phyloP scores from a whole-genome alignment of 2,797 vertebrate species.

The Lacerta agilis region DNA sequence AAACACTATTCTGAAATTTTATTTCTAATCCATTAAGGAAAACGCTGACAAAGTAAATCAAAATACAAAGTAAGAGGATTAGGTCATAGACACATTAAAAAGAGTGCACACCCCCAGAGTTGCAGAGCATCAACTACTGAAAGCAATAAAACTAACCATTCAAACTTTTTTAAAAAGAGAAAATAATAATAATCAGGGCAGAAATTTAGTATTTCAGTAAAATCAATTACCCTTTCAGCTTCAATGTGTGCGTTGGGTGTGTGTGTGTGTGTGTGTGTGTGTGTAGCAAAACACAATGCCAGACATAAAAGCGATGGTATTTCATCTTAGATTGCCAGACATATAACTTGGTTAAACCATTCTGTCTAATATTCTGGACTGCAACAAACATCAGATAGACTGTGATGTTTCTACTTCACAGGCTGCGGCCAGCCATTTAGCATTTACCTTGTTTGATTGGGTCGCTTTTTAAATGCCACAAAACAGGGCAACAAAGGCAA shows the following conservation, averaged over 20 bases:
- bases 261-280: slow-evolving; percentile 34
- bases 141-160: slow-evolving; percentile 60
- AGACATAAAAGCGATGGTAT: slow-evolving; percentile 74
- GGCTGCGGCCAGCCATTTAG: slow-evolving; percentile 76
- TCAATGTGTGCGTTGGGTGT: slow-evolving; percentile 40
- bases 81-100: slow-evolving; percentile 56
- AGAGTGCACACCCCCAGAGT: slow-evolving; percentile 60
- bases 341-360: slow-evolving; percentile 74
- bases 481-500: slow-evolving; percentile 91
- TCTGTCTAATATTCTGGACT: slow-evolving; percentile 62
- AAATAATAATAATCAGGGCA: slow-evolving; percentile 58
- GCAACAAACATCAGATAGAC: slow-evolving; percentile 75
- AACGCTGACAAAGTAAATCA: slow-evolving; percentile 3
- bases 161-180: slow-evolving; percentile 42
- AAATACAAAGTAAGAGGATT: not conserved
- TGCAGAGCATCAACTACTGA: slow-evolving; percentile 64
- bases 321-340: slow-evolving; percentile 77
- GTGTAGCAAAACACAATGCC: slow-evolving; percentile 79
- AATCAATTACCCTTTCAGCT: slow-evolving; percentile 53
- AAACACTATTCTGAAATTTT: slow-evolving; percentile 54
- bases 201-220: slow-evolving; percentile 46
- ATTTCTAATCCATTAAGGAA: slow-evolving; percentile 59
- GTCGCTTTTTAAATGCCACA: slow-evolving; percentile 89
- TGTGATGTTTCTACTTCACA: slow-evolving; percentile 83
- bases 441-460: slow-evolving; percentile 85